phyloP scores from a whole-genome alignment of 1,140 invertebrate species.

The Brachionus rubens region DNA sequence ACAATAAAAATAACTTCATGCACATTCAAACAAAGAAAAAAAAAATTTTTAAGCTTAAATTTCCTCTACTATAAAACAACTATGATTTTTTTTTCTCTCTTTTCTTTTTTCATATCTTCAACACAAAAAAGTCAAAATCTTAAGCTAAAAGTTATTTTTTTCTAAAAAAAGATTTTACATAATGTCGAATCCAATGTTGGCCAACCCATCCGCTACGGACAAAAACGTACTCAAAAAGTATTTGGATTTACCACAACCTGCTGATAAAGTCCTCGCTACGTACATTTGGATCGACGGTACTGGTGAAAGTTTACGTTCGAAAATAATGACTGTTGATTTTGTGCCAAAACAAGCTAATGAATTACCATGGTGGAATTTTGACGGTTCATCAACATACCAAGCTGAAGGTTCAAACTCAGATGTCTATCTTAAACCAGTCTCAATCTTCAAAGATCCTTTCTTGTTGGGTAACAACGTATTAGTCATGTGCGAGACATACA shows the following conservation, averaged over 20 bases:
- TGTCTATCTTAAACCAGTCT: conserved; percentile 79
- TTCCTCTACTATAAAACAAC: too few relatives aligned
- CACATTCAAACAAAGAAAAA: too few relatives aligned
- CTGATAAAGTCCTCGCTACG: not conserved
- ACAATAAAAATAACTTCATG: too few relatives aligned
- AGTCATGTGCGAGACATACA: conserved; percentile 79
- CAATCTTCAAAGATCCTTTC: conserved; percentile 88
- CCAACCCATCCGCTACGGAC: not conserved
- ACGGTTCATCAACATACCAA: conserved; percentile 72
- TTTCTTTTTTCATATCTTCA: too few relatives aligned
- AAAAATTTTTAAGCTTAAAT: too few relatives aligned
- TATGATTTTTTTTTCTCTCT: too few relatives aligned
- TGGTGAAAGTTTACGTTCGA: conserved; percentile 78
- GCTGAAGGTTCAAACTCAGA: conserved; percentile 72
- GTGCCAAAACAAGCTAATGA: conserved; percentile 75
- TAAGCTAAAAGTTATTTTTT: too few relatives aligned
- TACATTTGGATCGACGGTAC: conserved; percentile 95
- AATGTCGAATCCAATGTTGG: conserved; percentile 3
- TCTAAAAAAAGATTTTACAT: too few relatives aligned
- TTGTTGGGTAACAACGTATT: conserved; percentile 75
- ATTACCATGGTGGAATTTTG: conserved; percentile 88
- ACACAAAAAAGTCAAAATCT: too few relatives aligned
- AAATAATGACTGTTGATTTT: conserved; percentile 78
- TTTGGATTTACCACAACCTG: not conserved
- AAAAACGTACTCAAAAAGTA: not conserved